Evolutionary conservation across 2,797 vertebrate species (phyloP), one percentile per base, ranked within the genome.

Genomic region (Leucoraja ocellata): DNA sequence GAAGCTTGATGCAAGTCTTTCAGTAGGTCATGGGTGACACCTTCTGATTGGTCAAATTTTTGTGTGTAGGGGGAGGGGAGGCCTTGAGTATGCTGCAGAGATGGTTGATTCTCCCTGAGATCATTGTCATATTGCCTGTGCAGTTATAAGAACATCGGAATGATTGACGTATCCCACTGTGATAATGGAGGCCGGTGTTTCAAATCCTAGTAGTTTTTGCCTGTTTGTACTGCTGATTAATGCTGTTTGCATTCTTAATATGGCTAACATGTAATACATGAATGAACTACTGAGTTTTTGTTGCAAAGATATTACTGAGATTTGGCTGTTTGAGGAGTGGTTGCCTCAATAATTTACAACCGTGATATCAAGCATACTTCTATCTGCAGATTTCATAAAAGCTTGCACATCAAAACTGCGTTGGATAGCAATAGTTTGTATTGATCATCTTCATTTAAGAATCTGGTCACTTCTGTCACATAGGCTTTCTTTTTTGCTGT

Each of bases 401-500:
- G 94, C 95, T 96, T 95, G 96, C 94, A 96, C 95, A 94, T 93
- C 94, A 95, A 97, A 96, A 94, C 95, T 97, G 96, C 93, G 94
- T 94, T 95, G 94, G 94, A 95, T 94, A 96, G 95, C 95, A 93
- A 80, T 94, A 71, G 95, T 95, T 95, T 96, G 97, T 97, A 98
- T 98, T 97, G 98, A 98, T 98, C 96, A 96, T 96, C 94, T 93
- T 97, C 96, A 97, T 96, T 98, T 98, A 97, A 97, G 97, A 98
- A 97, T 97, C 96, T 98, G 95, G 97, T 98, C 96, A 96, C 97
- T 97, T 96, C 96, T 97, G 97, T 97, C 96, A 96, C 96, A 96
- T 96, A 97, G 96, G 95, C 96, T 96, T 95, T 98, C 96, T 96
- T 98, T 98, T 98, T 97, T 98, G 97, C 97, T 98, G 97, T 90